Evolutionary conservation across 2,113 vertebrate species (phyloP), one percentile per base, ranked within the genome.

Genomic region (Collichthys lucidus): DNA sequence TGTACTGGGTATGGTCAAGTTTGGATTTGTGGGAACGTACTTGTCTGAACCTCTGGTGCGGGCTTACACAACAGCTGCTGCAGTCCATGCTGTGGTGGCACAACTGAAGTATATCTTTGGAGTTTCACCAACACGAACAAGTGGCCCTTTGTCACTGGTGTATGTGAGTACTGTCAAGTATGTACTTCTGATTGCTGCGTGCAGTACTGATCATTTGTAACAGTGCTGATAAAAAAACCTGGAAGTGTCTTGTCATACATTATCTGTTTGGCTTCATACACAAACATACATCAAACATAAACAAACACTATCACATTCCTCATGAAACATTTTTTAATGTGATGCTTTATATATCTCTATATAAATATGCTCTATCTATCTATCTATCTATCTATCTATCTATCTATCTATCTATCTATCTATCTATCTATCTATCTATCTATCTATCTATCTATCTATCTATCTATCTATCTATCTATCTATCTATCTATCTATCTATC

Each of bases 1-100:
- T 70, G 89, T 94, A 2, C 89, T 99, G 83, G 98, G 98, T 61
- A 84, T 98, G 82, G 91, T 98, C 49, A 97, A 95, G 87, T 98
- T 99, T 2, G 98, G 98, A 74, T 99, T 99, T 10, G 96, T 99
- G 79, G 98, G 97, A 64, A 99, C 96, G 7, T 99, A 99, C 87
- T 94, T 99, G 70, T 99, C 98, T 0, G 97, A 99, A 55, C 98
- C 98, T 0, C 90, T 99, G 87, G 97, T 99, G 57, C 95, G 97
- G 0, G 96, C 96, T 55, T 99, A 99, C 75, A 99, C 97, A 71
- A 97, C 97, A 0, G 98, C 97, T 2, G 96, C 98, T 0, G 93
- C 98, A 0, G 76, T 94, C 65, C 97, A 98, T 0, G 98, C 98
- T 57, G 95, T 98, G 0, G 0, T 98, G 72, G 97, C 97, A 0